Base-by-base conservation (phyloP, 2,888 invertebrate species). In the Drosophila phalerata region DNA sequence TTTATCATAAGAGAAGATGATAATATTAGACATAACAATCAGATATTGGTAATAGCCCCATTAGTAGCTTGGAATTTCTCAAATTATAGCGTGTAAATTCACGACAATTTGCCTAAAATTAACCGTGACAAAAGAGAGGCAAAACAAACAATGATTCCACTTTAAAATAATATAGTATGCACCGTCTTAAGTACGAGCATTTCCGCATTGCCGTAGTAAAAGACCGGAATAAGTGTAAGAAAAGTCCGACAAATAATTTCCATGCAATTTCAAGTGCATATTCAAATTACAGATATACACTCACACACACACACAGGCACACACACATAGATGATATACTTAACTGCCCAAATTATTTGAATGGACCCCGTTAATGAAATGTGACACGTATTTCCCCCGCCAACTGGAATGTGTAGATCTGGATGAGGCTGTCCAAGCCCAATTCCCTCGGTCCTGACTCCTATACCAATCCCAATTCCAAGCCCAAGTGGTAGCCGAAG, bases 241-340 rank as follows among this genome's bases (percentile, higher is more conserved):
- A 75, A 76, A 80, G 78, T 38, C 68, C 86, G 77, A 69, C 52
- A 57, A 49, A 57, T 81, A 81, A 81, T 84, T 86, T 86, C 62
- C 70, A 84, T 84, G 84, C 86, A 75, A 80, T 80, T 82, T 85
- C 65, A 85, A 85, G 87, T 85, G 76, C 81, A 81, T 87, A 85
- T 85, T 85, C 87, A 82, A 85, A 85, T 85, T 85, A 85, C 60
- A 22, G 22, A 22, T 22, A 22, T 4, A 22, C 22, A 69, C 43
- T 62, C 40, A 69, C 43, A 64, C 40, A 72, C 58, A 25, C 38
- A 47, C 40, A 22, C 17, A 30, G 13, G 0, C 28, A 28, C 28
- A 62, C n/a, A 47, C 42, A 40, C 15, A 52, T 42, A 42, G 19
- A 9, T 74, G 69, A 75, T 67, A 67, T 67, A 67, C 58, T 75